phyloP scores from a whole-genome alignment of 2,797 vertebrate genomes.

The Acanthurus tractus region DNA sequence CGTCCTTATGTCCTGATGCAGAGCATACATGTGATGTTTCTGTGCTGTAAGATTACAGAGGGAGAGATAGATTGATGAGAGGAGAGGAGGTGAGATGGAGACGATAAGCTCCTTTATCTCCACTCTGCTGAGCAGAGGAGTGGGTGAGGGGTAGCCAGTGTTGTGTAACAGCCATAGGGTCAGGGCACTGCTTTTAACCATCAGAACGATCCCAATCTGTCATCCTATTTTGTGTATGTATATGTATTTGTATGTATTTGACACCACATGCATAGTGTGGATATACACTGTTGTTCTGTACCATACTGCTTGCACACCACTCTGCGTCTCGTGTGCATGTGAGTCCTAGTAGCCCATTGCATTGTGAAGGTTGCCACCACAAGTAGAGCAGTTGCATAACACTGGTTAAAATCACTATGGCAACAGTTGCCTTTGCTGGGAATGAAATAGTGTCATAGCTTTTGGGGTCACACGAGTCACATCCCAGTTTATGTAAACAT shows the following conservation, averaged over 20 bases:
- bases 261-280: not conserved
- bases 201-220: constrained; percentile 62
- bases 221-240: not conserved
- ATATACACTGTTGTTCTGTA: not conserved
- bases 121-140: constrained; percentile 9
- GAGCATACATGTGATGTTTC: constrained; percentile 22
- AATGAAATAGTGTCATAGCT: constrained; percentile 46
- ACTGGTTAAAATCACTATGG: constrained; percentile 72
- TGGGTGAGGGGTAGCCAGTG: not conserved
- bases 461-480: constrained; percentile 30
- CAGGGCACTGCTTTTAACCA: constrained; percentile 60
- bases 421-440: constrained; percentile 66
- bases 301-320: not conserved
- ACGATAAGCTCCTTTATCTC: constrained; percentile 53
- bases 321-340: not conserved
- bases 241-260: not conserved
- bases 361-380: constrained; percentile 56
- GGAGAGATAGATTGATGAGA: constrained; percentile 40
- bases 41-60: constrained; percentile 4
- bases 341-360: constrained; percentile 16
- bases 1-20: not conserved
- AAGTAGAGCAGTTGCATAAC: constrained; percentile 81
- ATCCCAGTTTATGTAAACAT: constrained; percentile 5
- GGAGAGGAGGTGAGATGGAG: constrained; percentile 41
- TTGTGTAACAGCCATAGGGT: constrained; percentile 69